A percentile compares a stretch with the other conserved stretches of the same genome.
phyloP scores from a whole-genome alignment of 2,888 invertebrate species.

The Troides aeacus region DNA sequence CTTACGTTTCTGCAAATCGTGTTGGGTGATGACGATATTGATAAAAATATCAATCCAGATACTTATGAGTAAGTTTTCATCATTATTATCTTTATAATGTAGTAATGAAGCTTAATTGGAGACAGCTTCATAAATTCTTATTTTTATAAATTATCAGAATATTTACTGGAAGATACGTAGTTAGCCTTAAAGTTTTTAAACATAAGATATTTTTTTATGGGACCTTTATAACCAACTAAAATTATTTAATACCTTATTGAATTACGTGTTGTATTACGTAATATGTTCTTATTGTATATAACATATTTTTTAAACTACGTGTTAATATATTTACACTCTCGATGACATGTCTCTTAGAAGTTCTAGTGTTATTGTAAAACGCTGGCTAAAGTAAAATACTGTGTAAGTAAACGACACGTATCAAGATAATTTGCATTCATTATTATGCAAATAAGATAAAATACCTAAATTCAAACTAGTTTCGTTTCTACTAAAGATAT shows the following conservation, averaged over 20 bases:
- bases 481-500: background rate
- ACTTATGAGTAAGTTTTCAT: constrained; percentile 55
- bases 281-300: background rate
- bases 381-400: background rate
- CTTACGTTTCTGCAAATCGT: constrained; percentile 48
- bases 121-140: too few relatives aligned
- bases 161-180: too few relatives aligned
- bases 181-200: too few relatives aligned
- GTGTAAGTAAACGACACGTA: background rate
- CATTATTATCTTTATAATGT: background rate
- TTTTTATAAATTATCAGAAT: too few relatives aligned
- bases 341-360: background rate
- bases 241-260: background rate
- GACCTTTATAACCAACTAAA: background rate
- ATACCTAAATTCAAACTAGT: background rate
- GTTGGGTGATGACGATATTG: constrained; percentile 43
- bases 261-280: background rate
- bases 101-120: background rate
- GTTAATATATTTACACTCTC: background rate
- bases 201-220: too few relatives aligned
- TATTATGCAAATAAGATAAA: background rate
- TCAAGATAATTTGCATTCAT: background rate
- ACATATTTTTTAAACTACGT: background rate
- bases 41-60: constrained; percentile 42
- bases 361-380: background rate